Conservation (phyloP, 2,797 vertebrate species). For the Gambusia yucatana region DNA sequence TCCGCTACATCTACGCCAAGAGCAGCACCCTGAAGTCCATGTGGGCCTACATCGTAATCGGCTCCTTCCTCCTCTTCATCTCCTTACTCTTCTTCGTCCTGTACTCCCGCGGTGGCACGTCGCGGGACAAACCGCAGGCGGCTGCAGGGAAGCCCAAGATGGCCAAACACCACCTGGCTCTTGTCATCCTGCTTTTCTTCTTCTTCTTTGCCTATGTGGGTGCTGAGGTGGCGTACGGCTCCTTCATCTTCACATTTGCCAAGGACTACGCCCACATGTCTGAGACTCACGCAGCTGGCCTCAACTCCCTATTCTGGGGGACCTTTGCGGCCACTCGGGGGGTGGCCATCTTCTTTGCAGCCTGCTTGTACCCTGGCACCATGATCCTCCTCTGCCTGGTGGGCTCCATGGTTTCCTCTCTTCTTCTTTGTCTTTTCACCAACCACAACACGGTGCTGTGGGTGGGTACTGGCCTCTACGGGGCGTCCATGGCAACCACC, state of each 20-base stretch:
- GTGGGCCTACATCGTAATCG: constrained; percentile 88
- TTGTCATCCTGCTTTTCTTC: constrained; percentile 85
- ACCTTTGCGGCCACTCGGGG: constrained; percentile 86
- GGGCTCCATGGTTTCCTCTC: constrained; percentile 81
- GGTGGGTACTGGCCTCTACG: constrained; percentile 84
- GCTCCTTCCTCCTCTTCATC: constrained; percentile 81
- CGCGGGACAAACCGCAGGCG: constrained; percentile 57
- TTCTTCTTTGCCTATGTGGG: constrained; percentile 95
- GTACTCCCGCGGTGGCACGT: constrained; percentile 66
- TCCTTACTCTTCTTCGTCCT: constrained; percentile 84
- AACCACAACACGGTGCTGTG: constrained; percentile 75
- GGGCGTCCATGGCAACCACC: constrained; percentile 89
- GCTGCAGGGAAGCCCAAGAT: constrained; percentile 60
- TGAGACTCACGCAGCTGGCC: constrained; percentile 79
- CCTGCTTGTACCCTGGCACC: constrained; percentile 85
- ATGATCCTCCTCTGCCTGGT: constrained; percentile 89
- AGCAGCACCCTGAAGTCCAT: constrained; percentile 70
- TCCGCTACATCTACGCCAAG: background rate
- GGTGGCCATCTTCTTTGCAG: constrained; percentile 86
- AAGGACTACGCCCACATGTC: constrained; percentile 80
- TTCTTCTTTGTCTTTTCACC: constrained; percentile 84
- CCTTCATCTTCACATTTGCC: constrained; percentile 90
- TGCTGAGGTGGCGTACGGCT: constrained; percentile 91
- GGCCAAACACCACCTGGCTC: constrained; percentile 83
- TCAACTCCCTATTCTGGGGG: constrained; percentile 95